Evolutionary conservation across 2,888 invertebrate genomes (phyloP), one percentile per base, ranked within the genome.

Genomic region (Drosophila trichaetosa): DNA sequence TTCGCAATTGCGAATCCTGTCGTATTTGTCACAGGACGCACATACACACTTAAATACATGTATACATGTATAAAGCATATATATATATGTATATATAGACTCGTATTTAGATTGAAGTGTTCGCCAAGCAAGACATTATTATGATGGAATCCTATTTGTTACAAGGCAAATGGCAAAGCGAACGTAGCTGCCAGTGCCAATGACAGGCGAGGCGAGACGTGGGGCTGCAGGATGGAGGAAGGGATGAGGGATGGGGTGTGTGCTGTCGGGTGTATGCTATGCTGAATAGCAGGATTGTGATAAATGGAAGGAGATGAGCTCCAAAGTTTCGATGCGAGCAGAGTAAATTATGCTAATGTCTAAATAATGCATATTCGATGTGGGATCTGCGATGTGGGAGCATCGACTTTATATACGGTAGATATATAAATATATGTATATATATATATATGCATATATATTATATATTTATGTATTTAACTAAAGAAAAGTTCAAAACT

Each of bases 271-370:
- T 42, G 11, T 42, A 42, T 42, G 24, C 16, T 63, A 60, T 51
- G 51, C 42, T 60, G 69, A 62, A 65, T 70, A 69, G 65, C 56
- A 61, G 71, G 71, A 81, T 70, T 70, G 71, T 77, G 76, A 67
- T 69, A 64, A 69, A 67, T 79, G 67, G 65, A 67, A 77, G 61
- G 74, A 77, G 78, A 74, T 77, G 76, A 70, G 74, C 77, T 59
- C 52, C 74, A 74, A 67, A 78, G 71, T 65, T 70, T 79, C 60
- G 75, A 59, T 75, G 82, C 66, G 81, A 67, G 42, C 68, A 66
- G 84, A 91, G 87, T 90, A 91, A 91, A 91, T 91, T 91, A 92
- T 91, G 91, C 89, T 91, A 92, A 91, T 92, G 88, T 91, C 90
- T 84, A 91, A 91, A 91, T 90, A 90, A 89, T 91, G 89, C 84